phyloP scores from a whole-genome alignment of 2,888 invertebrate genomes.

The Microplitis manilae region DNA sequence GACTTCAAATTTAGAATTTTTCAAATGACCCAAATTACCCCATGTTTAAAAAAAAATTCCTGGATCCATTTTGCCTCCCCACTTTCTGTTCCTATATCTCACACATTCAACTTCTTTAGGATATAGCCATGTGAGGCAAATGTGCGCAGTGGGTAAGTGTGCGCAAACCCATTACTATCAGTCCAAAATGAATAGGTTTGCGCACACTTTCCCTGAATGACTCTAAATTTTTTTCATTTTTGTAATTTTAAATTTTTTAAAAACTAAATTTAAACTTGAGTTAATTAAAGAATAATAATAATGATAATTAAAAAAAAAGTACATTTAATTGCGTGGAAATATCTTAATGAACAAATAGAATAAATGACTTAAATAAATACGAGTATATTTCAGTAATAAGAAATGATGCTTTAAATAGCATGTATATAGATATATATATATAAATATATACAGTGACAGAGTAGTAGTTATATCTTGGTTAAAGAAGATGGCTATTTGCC shows the following conservation, averaged over 20 bases:
- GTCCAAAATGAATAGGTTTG: no score
- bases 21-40: no score
- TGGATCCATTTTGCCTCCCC: no score
- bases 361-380: constrained; percentile 6
- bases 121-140: no score
- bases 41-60: no score
- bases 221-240: no score
- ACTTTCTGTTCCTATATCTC: no score
- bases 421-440: background rate
- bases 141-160: no score
- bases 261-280: background rate
- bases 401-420: constrained; percentile 9
- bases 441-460: background rate
- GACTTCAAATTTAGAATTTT: no score
- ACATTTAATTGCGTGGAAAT: constrained; percentile 12
- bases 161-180: no score
- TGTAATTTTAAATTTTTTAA: background rate
- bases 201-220: no score
- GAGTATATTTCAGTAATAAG: background rate
- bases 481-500: constrained; percentile 57
- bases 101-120: no score
- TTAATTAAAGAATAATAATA: background rate
- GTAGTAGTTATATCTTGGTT: constrained; percentile 1
- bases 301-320: background rate
- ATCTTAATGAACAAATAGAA: constrained; percentile 7